Evolutionary conservation across 2,113 vertebrate species (phyloP).

Genomic region (Eupsittula cactorum): DNA sequence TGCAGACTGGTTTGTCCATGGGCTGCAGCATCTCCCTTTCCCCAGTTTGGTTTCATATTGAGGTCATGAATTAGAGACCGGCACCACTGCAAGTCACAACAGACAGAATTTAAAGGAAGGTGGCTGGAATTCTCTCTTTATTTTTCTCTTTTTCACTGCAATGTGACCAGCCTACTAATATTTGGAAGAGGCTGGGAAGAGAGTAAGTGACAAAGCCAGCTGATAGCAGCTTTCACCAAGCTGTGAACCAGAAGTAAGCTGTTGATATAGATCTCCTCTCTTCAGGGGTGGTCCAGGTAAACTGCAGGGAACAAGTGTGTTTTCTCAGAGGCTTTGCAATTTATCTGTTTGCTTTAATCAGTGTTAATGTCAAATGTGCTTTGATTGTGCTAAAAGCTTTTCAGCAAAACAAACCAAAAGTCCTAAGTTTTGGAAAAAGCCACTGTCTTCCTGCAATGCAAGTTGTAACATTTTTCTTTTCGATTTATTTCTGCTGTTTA

Average conservation of each 20-base stretch:
- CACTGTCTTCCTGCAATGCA: not conserved
- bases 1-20: not conserved
- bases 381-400: constrained; percentile 40
- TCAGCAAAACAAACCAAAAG: not conserved
- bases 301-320: not conserved
- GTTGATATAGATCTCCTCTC: constrained; percentile 45
- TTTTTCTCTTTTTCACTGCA: not conserved
- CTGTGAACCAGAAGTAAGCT: constrained; percentile 25
- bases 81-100: not conserved
- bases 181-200: not conserved
- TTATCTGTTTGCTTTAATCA: constrained; percentile 34
- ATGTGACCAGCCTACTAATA: not conserved
- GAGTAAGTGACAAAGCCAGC: not conserved
- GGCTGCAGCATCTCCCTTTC: not conserved
- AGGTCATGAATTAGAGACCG: rapidly evolving
- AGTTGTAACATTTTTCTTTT: not conserved
- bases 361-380: constrained; percentile 20
- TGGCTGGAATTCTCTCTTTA: not conserved
- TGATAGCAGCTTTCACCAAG: not conserved
- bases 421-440: not conserved
- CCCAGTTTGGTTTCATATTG: not conserved
- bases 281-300: constrained; percentile 12
- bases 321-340: not conserved
- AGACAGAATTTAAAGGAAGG: not conserved
- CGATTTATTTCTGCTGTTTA: constrained; percentile 41